Conservation (phyloP, 2,113 vertebrate genomes). For the Genyomyrus donnyi region DNA sequence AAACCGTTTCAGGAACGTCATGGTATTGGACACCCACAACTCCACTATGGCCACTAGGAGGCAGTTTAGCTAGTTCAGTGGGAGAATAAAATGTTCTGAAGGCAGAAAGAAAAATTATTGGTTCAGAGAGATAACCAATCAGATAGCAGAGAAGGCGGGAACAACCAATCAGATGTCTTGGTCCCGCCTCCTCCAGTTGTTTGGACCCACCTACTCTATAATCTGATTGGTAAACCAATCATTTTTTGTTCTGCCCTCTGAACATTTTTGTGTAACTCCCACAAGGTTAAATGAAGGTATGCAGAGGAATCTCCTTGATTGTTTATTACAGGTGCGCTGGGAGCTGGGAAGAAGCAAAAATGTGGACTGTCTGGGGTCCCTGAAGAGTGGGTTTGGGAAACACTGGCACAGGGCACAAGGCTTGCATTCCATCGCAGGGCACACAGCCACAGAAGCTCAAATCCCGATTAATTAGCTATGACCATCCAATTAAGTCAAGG, state of each 20-base stretch:
- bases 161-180: too few species aligned
- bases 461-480: neutral
- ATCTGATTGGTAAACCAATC: too few species aligned
- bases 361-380: neutral
- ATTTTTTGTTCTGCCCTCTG: too few species aligned
- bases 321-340: neutral
- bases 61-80: neutral
- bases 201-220: too few species aligned
- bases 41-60: neutral
- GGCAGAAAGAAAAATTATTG: neutral
- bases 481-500: neutral
- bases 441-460: neutral
- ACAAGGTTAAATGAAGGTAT: neutral
- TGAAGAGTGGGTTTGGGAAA: neutral
- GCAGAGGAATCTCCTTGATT: neutral
- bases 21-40: neutral
- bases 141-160: too few species aligned
- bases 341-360: neutral
- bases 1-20: conserved; percentile 17
- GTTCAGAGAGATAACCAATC: too few species aligned
- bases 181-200: too few species aligned
- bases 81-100: neutral
- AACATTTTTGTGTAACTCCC: too few species aligned
- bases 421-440: neutral
- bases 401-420: neutral